Percentiles rank a stretch among this genome's conserved stretches.
phyloP scores from a whole-genome alignment of 2,797 vertebrate genomes.

The Lacerta bilineata region DNA sequence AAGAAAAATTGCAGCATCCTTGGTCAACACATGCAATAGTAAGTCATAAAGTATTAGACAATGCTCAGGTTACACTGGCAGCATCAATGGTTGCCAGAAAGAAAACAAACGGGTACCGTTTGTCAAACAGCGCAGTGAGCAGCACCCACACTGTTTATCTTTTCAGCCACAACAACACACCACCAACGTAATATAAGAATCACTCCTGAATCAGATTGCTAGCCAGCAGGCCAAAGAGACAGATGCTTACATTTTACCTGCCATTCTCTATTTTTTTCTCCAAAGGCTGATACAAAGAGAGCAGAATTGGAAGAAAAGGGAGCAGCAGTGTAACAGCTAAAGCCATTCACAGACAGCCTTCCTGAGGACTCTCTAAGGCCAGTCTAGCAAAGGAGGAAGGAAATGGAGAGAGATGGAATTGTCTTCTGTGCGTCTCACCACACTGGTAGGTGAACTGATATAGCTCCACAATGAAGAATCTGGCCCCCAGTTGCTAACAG shows the following conservation, averaged over 20 bases:
- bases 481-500: not conserved
- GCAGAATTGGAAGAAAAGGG: not conserved
- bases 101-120: not conserved
- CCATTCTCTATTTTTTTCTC: not conserved
- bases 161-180: not conserved
- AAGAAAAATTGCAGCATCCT: not conserved
- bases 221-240: not conserved
- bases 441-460: not conserved
- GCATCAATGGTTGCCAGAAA: not conserved
- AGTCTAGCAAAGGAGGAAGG: not conserved
- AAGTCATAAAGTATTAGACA: no score
- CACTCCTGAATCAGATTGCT: not conserved
- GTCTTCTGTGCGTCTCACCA: no score
- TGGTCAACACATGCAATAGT: no score
- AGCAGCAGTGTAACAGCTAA: not conserved
- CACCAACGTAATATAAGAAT: not conserved
- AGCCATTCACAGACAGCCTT: not conserved
- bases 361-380: not conserved
- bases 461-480: not conserved
- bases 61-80: not conserved
- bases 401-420: not conserved
- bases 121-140: not conserved
- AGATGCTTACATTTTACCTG: not conserved
- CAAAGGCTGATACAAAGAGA: not conserved
- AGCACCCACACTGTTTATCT: not conserved